Evolutionary conservation across 2,113 vertebrate species (phyloP), one percentile per base, ranked within the genome.

Genomic region (Hypanus sabinus): DNA sequence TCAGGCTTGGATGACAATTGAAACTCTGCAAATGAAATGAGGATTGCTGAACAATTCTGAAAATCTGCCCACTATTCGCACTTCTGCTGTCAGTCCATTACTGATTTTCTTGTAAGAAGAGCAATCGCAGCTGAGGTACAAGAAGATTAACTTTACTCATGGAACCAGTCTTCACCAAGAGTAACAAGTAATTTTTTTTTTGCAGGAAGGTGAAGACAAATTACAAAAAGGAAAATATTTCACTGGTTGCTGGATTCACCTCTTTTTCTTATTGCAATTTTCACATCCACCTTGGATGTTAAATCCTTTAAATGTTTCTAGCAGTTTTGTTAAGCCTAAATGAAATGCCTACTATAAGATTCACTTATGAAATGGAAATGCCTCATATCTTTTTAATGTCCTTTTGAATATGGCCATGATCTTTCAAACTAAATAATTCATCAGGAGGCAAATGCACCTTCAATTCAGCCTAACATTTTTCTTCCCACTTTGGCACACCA

Each of bases 361-460:
- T 88, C 30, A 88, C 33, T 33, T 90, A 65, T 90, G 60, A 65
- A 90, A 90, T 68, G 85, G 62, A 90, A 90, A 65, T 65, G 85
- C 60, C 60, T 90, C 60, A 90, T 68, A 68, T 90, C 85, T 90
- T 90, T 90, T 90, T 33, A 68, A 90, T 90, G 33, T n/a, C n/a
- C 14, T 33, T 90, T 33, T 90, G 85, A 90, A 33, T 90, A 33
- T 18, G 60, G 27, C 33, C 60, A 68, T 68, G 85, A 65, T 68
- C 33, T 90, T 62, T 65, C 18, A 16, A 90, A 30, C 60, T 90
- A 60, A 90, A 65, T 90, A 90, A 65, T 90, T 90, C 30, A 90
- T 88, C 30, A 62, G 57, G 16, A 79, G n/a, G 76, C n/a, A 36
- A 30, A 6, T 90, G 12, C 85, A 65, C 27, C 12, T 90, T 90